Evolutionary conservation across 1,140 invertebrate genomes (phyloP).

Genomic region (Zaprionus tsacasi): DNA sequence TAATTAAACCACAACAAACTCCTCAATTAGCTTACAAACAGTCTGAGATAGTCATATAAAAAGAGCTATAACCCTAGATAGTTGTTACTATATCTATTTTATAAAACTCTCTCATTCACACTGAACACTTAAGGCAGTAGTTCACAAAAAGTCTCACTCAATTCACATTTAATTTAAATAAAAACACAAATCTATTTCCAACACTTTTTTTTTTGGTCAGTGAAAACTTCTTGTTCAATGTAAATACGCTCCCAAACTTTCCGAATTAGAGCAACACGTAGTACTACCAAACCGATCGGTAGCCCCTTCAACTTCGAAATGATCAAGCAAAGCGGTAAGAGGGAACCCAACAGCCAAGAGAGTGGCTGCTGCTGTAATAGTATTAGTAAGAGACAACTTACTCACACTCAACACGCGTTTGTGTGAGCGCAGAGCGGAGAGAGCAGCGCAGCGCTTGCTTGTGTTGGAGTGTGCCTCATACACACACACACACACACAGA

Average conservation of each 20-base stretch:
- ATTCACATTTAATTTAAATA: too few relatives aligned
- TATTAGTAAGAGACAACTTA: slow-evolving; percentile 29
- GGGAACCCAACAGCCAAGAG: slow-evolving; percentile 35
- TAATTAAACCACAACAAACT: too few relatives aligned
- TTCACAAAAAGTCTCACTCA: too few relatives aligned
- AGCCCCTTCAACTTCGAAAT: background rate
- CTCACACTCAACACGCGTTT: background rate
- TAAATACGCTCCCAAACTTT: background rate
- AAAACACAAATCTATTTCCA: background rate
- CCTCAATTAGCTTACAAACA: too few relatives aligned
- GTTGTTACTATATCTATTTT: too few relatives aligned
- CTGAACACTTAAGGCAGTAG: too few relatives aligned
- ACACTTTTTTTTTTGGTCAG: background rate
- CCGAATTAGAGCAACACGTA: background rate
- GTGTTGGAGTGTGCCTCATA: slow-evolving; percentile 23
- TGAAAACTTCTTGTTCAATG: background rate
- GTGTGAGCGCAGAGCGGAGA: slow-evolving; percentile 12
- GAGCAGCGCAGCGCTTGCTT: slow-evolving; percentile 13
- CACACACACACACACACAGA: background rate
- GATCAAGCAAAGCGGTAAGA: slow-evolving; percentile 36
- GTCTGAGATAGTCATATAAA: too few relatives aligned
- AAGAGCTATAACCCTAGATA: too few relatives aligned
- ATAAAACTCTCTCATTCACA: too few relatives aligned
- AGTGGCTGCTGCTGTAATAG: background rate
- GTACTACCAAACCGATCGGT: background rate